Base-by-base conservation (phyloP, 2,888 invertebrate genomes). In the Lumbricus terrestris region DNA sequence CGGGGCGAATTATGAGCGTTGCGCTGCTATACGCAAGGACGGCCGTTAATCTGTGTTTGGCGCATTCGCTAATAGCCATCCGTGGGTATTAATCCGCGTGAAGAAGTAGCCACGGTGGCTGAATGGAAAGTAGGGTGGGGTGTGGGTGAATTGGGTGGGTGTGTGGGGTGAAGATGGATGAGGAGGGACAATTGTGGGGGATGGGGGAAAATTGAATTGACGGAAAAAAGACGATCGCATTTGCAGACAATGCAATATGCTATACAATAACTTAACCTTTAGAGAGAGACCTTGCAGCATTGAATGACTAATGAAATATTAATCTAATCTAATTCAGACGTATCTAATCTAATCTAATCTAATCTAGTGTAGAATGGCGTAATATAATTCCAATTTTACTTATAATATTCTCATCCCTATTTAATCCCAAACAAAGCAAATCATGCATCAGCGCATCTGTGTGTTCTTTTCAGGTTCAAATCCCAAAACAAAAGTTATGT, bases 71-170 rank as follows among this genome's bases (percentile, higher is more conserved):
- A 69, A 69, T 69, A 69, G 69, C 69, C 69, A 69, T 69, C 69
- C 69, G 4, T 69, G 29, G 69, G 69, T 69, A 69, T 69, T 69
- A 69, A 69, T 35, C 85, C 37, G 37, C 35, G n/a, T 85, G 37
- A 85, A 85, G 85, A 35, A 85, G 85, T 37, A 34, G 85, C 85
- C 85, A 37, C 35, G 85, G 23, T 23, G 85, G 20, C 85, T 33
- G 37, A 85, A 85, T 47, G 89, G 88, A 88, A 47, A 47, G 88
- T 23, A 88, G 54, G 47, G 54, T 40, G 88, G 47, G 90, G 69
- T 33, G 38, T 88, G 90, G n/a, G 69, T n/a, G 47, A 82, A 29
- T 37, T 54, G 29, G 88, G n/a, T n/a, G n/a, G 47, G 37, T n/a
- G 88, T 16, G 34, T n/a, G 54, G 69, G 82, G 47, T 15, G 34